These are phyloP conservation scores for Phrynocephalus forsythii DNA, from an alignment of 2,797 vertebrate species.

Conservation along the genomic window DNA sequence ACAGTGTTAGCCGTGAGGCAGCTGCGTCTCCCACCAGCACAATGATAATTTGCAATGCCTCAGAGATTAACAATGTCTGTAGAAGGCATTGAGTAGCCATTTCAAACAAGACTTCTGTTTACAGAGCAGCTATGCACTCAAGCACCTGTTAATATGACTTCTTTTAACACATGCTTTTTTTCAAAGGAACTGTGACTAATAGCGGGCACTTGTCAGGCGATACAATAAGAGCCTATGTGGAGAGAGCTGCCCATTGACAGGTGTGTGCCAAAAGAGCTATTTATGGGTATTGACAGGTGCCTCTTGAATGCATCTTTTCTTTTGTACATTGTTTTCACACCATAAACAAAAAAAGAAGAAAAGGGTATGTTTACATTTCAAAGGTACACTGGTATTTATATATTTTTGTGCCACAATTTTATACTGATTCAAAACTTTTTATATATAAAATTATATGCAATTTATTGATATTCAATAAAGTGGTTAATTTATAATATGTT, in stretches of 20 bases:
- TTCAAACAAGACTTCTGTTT: constrained; percentile 79
- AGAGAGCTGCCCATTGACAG: constrained; percentile 69
- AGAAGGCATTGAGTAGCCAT: constrained; percentile 74
- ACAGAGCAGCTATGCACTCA: constrained; percentile 78
- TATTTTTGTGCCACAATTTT: constrained; percentile 84
- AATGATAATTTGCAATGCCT: constrained; percentile 77
- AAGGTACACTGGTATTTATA: constrained; percentile 90
- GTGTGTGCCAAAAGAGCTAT: constrained; percentile 78
- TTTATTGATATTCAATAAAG: constrained; percentile 89
- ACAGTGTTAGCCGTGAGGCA: constrained; percentile 75
- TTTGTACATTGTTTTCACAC: constrained; percentile 74
- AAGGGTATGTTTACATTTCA: constrained; percentile 87
- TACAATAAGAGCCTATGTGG: constrained; percentile 77
- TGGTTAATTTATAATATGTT: constrained; percentile 80
- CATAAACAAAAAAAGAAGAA: constrained; percentile 62
- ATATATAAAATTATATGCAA: constrained; percentile 82
- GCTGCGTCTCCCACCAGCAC: constrained; percentile 75
- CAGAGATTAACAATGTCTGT: constrained; percentile 75
- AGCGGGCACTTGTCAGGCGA: constrained; percentile 79
- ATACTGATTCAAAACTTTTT: constrained; percentile 79
- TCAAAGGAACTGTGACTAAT: constrained; percentile 82
- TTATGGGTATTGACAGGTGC: constrained; percentile 82
- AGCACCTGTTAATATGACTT: constrained; percentile 83
- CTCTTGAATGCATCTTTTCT: constrained; percentile 76
- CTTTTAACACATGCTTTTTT: constrained; percentile 80